phyloP scores from a whole-genome alignment of 2,113 vertebrate genomes.

The Alligator sinensis region DNA sequence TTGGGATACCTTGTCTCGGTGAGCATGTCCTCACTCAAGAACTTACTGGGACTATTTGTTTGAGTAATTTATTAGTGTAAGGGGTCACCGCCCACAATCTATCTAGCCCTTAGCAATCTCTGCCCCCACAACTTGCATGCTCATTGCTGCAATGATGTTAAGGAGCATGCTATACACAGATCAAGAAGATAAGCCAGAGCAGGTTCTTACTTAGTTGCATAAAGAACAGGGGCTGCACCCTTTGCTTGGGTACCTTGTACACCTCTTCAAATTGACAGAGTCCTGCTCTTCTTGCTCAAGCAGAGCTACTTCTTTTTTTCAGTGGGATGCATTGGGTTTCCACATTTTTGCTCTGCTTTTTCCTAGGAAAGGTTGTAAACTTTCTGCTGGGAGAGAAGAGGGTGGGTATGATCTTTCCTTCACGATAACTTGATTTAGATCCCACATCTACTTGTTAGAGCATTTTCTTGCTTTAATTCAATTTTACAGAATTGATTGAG shows the following conservation, averaged over 20 bases:
- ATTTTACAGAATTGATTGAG: neutral
- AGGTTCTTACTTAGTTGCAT: neutral
- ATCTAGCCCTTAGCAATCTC: neutral
- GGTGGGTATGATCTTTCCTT: neutral
- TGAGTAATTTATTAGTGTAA: neutral
- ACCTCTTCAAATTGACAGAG: neutral
- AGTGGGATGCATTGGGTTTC: neutral
- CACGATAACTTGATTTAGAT: neutral
- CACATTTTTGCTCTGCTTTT: neutral
- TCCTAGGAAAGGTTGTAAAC: neutral
- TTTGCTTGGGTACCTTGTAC: neutral
- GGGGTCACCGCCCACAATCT: neutral
- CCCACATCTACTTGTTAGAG: neutral
- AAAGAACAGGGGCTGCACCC: neutral
- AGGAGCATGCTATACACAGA: neutral
- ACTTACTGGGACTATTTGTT: neutral
- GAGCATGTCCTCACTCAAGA: neutral
- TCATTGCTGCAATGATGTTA: neutral
- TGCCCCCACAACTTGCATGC: neutral
- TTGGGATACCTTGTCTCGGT: neutral
- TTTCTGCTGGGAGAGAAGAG: neutral
- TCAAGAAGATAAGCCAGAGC: neutral
- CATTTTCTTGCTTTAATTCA: neutral
- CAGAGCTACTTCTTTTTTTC: neutral
- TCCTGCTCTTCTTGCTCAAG: neutral